phyloP scores from a whole-genome alignment of 2,888 invertebrate genomes.

The Muschampia plurimacula region DNA sequence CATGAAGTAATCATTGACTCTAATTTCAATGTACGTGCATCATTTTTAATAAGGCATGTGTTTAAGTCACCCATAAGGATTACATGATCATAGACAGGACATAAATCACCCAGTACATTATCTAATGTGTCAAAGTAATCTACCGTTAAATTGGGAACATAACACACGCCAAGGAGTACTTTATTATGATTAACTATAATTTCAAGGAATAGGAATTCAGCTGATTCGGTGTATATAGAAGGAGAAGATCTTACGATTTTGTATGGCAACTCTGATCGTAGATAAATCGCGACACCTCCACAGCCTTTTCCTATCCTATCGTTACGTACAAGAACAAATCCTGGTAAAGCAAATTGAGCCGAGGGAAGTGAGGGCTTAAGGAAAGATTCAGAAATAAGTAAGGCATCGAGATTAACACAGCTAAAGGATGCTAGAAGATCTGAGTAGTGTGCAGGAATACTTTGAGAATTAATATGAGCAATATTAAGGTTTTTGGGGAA shows the following conservation, averaged over 20 bases:
- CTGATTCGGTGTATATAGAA: background rate
- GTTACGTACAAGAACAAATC: too few relatives aligned
- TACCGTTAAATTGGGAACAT: background rate
- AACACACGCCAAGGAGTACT: background rate
- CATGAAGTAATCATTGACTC: background rate
- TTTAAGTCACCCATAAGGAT: background rate
- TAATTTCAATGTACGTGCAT: background rate
- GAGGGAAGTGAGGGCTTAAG: too few relatives aligned
- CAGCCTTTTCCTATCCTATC: too few relatives aligned
- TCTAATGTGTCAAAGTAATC: slow-evolving; percentile 1
- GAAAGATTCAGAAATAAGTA: too few relatives aligned
- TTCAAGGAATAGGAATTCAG: background rate
- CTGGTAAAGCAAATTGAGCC: too few relatives aligned
- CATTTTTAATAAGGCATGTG: background rate
- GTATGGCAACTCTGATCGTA: too few relatives aligned
- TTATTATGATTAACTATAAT: background rate
- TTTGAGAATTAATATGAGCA: too few relatives aligned
- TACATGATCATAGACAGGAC: slow-evolving; percentile 6
- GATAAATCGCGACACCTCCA: too few relatives aligned
- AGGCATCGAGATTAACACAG: too few relatives aligned
- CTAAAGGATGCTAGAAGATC: too few relatives aligned
- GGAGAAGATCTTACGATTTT: background rate
- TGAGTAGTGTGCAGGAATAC: too few relatives aligned
- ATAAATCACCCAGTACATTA: background rate
- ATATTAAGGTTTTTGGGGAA: background rate